phyloP scores from a whole-genome alignment of 2,888 invertebrate genomes.

The Sycophila texana region DNA sequence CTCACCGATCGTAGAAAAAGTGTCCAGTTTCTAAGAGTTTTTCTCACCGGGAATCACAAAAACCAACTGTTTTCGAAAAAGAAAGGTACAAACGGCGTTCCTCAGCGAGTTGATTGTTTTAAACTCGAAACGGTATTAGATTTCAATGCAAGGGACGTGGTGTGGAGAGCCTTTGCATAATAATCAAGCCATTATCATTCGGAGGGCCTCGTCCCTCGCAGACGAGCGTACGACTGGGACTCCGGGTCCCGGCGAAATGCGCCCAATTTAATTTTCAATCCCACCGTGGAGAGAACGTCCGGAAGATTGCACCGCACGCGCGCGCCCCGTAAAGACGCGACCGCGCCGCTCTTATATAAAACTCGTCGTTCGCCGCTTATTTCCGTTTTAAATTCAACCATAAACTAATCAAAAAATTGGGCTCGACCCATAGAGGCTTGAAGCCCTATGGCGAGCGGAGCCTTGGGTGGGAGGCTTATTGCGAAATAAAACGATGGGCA shows the following conservation, averaged over 20 bases:
- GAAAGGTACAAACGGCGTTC: background rate
- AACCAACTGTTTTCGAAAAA: background rate
- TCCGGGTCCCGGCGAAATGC: slow-evolving; percentile 26
- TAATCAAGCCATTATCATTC: slow-evolving; percentile 49
- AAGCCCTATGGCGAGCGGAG: background rate
- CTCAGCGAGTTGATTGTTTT: background rate
- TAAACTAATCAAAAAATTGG: slow-evolving; percentile 56
- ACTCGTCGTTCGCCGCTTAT: slow-evolving; percentile 27
- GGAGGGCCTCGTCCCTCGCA: slow-evolving; percentile 24
- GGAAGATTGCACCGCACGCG: slow-evolving; percentile 33
- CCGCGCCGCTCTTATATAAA: slow-evolving; percentile 22
- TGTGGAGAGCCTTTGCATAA: slow-evolving; percentile 43
- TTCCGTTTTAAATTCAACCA: slow-evolving; percentile 50
- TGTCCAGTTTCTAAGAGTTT: no score
- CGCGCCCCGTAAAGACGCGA: slow-evolving; percentile 36
- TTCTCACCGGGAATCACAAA: background rate
- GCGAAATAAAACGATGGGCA: slow-evolving; percentile 33
- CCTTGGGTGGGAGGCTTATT: slow-evolving; percentile 2
- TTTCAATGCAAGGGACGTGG: slow-evolving; percentile 23
- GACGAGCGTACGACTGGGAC: background rate
- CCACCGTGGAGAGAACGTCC: slow-evolving; percentile 21
- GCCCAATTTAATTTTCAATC: slow-evolving; percentile 53
- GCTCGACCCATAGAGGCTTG: slow-evolving; percentile 16
- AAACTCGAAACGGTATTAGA: slow-evolving; percentile 14
- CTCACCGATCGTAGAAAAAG: no score